phyloP scores from a whole-genome alignment of 2,888 invertebrate genomes.

The Cryptus viduatorius region DNA sequence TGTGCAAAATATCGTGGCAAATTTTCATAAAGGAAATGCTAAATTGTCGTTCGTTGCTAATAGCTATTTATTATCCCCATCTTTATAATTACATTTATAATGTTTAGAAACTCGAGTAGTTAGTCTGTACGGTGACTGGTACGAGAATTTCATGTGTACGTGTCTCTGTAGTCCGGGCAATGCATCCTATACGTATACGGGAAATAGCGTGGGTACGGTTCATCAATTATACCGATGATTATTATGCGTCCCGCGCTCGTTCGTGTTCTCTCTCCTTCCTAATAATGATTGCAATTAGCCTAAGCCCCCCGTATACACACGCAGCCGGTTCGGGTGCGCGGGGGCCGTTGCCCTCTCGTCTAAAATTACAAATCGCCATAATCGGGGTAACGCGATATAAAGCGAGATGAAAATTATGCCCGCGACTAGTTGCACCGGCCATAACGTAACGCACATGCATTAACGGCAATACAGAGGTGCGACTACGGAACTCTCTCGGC shows the following conservation, averaged over 20 bases:
- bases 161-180: not conserved
- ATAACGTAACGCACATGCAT: not conserved
- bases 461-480: not conserved
- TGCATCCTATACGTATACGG: conserved; percentile 10
- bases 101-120: conserved; percentile 7
- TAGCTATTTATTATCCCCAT: not conserved
- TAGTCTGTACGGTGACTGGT: not conserved
- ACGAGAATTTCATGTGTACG: not conserved
- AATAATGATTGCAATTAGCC: conserved; percentile 56
- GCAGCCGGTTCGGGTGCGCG: not conserved
- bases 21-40: not conserved
- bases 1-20: not conserved
- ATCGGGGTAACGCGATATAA: conserved; percentile 52
- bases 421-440: not conserved
- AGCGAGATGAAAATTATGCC: conserved; percentile 47
- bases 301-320: conserved; percentile 16
- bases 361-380: conserved; percentile 62
- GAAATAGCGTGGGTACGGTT: conserved; percentile 54
- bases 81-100: not conserved
- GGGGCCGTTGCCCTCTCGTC: conserved; percentile 45
- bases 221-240: conserved; percentile 60
- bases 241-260: conserved; percentile 40
- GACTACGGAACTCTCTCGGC: conserved; percentile 12
- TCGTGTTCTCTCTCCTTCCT: conserved; percentile 38
- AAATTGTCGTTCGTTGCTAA: not conserved